Evolutionary conservation across 2,888 invertebrate species (phyloP).

Genomic region (Calameuta idolon): DNA sequence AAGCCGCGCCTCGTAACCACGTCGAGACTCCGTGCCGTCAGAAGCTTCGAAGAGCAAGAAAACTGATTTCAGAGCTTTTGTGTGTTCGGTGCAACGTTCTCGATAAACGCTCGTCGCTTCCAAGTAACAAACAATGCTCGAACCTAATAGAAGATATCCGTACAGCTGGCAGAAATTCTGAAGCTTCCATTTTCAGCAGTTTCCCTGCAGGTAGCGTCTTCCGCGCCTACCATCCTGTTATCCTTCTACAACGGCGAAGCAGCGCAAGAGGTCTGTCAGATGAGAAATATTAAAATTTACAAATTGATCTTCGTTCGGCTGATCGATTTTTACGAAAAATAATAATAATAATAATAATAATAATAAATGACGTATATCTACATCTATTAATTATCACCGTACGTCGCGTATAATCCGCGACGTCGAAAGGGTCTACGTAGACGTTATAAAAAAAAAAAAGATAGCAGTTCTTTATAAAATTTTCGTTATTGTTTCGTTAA

Average conservation of each 20-base stretch:
- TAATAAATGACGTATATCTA: background rate
- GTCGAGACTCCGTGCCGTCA: constrained; percentile 40
- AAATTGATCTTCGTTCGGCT: background rate
- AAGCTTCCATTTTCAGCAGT: background rate
- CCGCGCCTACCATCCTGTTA: background rate
- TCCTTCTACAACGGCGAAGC: background rate
- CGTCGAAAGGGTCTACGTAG: background rate
- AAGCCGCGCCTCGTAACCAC: constrained; percentile 12
- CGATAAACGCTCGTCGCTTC: constrained; percentile 2
- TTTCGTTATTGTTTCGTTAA: constrained; percentile 4
- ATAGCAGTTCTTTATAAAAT: background rate
- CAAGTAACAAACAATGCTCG: background rate
- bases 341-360: too few species aligned
- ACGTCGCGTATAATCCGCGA: background rate
- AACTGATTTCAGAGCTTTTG: constrained; percentile 2
- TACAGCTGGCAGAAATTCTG: background rate
- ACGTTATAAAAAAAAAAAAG: background rate
- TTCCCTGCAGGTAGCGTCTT: background rate
- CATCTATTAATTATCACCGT: background rate
- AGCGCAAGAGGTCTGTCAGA: background rate
- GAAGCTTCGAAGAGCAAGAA: constrained; percentile 21
- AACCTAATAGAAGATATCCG: background rate
- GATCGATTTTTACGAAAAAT: background rate
- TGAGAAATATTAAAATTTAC: background rate
- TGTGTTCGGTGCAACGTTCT: background rate